Base-by-base conservation (phyloP, 2,888 invertebrate species). In the Fragum sueziense region DNA sequence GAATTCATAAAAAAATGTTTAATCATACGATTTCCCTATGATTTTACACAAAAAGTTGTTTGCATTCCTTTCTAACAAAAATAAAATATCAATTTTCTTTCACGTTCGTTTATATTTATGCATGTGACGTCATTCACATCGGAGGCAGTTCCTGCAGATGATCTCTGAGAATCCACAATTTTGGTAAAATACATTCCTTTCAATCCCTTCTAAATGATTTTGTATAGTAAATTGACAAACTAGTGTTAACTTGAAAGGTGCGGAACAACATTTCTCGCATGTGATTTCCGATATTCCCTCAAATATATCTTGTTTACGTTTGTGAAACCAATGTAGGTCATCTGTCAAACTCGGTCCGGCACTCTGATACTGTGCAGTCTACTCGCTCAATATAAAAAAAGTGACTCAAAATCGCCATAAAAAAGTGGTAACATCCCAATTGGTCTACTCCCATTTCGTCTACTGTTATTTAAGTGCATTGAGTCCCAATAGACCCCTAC, bases 61-160 rank as follows among this genome's bases (percentile, higher is more conserved):
- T 9, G 41, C 17, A 41, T 41, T 11, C 41, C 41, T 11, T 41
- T 41, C n/a, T n/a, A n/a, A 41, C 9, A 17, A 17, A 41, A 41
- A 41, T 41, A 41, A 41, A 41, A 41, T 41, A 41, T 41, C 17
- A 41, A 6, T 52, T 52, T n/a, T 52, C 52, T 11, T 52, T 37
- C 14, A 37, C 37, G 14, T 47, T 4, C 20, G 14, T 47, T 47
- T 65, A 81, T 75, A 76, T 74, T 80, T 80, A 80, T 81, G 78
- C 78, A 67, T 78, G 41, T 65, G 81, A 81, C 81, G 81, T 81
- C 81, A 81, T 78, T 69, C 27, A 37, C 20, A 54, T 69, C 52
- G 76, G 70, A 76, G 73, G 80, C 79, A 77, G 80, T 74, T 80
- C 80, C 80, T 80, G 77, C 73, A 67, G 67, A 65, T 57, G 68